Conservation (phyloP, 2,888 invertebrate species). For the Thymelicus acteon region DNA sequence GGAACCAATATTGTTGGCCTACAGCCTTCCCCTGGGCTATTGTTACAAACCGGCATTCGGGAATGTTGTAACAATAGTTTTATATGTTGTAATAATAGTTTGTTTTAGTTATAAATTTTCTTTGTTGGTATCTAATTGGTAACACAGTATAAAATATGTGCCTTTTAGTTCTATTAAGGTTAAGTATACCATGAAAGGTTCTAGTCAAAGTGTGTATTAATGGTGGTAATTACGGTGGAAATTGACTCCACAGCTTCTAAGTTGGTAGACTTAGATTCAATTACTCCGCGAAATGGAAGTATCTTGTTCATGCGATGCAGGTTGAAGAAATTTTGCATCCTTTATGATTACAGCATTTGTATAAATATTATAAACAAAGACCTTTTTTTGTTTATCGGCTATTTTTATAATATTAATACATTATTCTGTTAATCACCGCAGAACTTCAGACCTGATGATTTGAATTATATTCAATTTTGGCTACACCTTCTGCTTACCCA, state of each 20-base stretch:
- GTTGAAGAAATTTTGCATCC: background rate
- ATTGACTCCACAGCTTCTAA: constrained; percentile 11
- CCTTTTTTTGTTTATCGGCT: no score
- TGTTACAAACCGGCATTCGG: background rate
- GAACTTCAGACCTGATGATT: no score
- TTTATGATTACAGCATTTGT: no score
- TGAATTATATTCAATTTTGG: no score
- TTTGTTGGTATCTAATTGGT: background rate
- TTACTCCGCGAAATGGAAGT: constrained; percentile 1
- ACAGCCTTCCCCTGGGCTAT: background rate
- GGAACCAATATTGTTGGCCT: background rate
- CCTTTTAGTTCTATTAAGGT: background rate
- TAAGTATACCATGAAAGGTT: background rate
- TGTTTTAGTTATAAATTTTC: background rate
- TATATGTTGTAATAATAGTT: background rate
- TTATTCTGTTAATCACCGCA: no score
- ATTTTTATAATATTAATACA: no score
- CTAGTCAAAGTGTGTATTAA: background rate
- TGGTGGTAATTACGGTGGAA: constrained; percentile 13
- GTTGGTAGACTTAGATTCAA: constrained; percentile 2
- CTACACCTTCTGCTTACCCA: no score
- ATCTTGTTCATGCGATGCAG: background rate
- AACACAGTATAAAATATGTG: no score
- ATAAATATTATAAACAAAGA: no score
- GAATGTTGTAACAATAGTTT: background rate